A percentile compares a stretch with the other conserved stretches of the same genome.
phyloP scores from a whole-genome alignment of 2,888 invertebrate species.

The Liodrosophila aerea region DNA sequence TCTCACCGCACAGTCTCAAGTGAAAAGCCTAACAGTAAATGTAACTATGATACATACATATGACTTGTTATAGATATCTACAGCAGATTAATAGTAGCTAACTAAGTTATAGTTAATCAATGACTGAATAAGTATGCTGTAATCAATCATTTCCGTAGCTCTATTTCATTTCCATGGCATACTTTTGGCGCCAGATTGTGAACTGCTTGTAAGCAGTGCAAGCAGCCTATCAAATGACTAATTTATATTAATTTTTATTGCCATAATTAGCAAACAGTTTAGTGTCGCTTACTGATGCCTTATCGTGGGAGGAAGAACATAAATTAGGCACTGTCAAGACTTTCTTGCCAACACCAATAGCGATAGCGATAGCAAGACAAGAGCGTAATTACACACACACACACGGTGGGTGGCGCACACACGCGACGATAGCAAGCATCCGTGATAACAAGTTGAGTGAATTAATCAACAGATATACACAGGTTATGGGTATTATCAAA shows the following conservation, averaged over 20 bases:
- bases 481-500: constrained; percentile 63
- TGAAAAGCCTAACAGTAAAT: constrained; percentile 1
- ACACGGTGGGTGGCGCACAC: no score
- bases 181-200: no score
- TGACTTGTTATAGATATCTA: no score
- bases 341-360: background rate
- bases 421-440: constrained; percentile 9
- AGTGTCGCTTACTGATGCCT: constrained; percentile 11
- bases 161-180: no score
- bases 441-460: constrained; percentile 32
- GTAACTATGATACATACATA: constrained; percentile 11
- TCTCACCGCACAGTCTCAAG: constrained; percentile 56
- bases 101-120: no score
- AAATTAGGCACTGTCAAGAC: constrained; percentile 1
- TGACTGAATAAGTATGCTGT: no score
- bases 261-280: no score
- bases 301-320: constrained; percentile 15
- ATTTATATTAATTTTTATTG: no score
- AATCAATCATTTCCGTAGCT: no score
- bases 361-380: constrained; percentile 41
- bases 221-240: no score
- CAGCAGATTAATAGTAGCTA: no score
- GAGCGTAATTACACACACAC: constrained; percentile 47
- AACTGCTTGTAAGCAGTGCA: no score
- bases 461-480: constrained; percentile 59